A percentile compares a stretch with the other conserved stretches of the same genome.
Conservation (phyloP, 2,797 vertebrate species). For the Numenius phaeopus region DNA sequence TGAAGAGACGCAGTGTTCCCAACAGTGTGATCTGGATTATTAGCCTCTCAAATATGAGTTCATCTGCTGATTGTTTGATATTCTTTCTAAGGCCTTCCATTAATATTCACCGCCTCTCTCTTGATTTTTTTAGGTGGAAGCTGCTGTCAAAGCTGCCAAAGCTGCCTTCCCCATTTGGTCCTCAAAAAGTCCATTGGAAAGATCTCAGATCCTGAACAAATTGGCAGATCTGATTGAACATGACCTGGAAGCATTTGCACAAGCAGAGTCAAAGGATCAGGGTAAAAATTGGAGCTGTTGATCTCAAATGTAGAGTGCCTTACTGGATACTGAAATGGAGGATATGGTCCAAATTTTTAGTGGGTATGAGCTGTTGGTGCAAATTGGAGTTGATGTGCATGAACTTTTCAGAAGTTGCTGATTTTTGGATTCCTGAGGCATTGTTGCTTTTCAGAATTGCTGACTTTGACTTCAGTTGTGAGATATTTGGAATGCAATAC, state of each 20-base stretch:
- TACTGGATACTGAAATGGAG: background rate
- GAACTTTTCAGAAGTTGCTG: background rate
- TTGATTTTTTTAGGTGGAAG: constrained; percentile 83
- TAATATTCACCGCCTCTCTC: background rate
- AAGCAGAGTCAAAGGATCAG: constrained; percentile 96
- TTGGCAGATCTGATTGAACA: constrained; percentile 91
- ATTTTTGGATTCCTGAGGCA: background rate
- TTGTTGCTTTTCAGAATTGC: background rate
- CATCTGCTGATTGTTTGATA: background rate
- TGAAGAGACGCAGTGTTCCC: background rate
- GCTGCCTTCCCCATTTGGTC: constrained; percentile 92
- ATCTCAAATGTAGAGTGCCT: background rate
- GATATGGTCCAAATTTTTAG: background rate
- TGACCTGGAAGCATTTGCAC: constrained; percentile 88
- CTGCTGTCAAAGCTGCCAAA: constrained; percentile 90
- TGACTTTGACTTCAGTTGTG: background rate
- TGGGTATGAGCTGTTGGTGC: background rate
- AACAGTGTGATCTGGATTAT: background rate
- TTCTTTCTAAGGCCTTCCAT: background rate
- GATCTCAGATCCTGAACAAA: constrained; percentile 86
- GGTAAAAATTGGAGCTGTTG: constrained; percentile 76
- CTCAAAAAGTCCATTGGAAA: constrained; percentile 83
- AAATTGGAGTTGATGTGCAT: background rate
- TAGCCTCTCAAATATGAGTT: background rate
- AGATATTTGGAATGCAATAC: background rate